Evolutionary conservation across 2,797 vertebrate genomes (phyloP), one percentile per base, ranked within the genome.

Genomic region (Thalassophryne amazonica): DNA sequence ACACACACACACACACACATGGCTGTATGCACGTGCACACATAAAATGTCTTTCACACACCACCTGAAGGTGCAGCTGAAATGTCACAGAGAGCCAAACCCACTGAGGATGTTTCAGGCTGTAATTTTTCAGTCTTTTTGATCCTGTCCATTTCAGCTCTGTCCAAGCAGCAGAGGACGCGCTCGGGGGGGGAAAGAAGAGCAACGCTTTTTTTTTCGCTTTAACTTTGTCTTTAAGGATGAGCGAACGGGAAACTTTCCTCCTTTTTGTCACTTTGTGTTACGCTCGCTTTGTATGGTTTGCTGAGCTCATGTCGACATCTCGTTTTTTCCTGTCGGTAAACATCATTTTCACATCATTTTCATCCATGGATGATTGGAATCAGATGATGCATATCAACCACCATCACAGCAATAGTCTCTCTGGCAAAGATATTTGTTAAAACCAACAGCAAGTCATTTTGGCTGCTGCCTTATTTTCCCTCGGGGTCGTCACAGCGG

Each of bases 41-140:
- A 21, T 23, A 52, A 68, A 49, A 70, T 38, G 60, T 74, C 53
- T 62, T 20, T 5, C 54, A 42, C 55, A 56, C 55, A 39, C 41
- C 61, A 67, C 72, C 72, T 34, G 1, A 0, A 69, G 54, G 59
- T 54, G 55, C 50, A 37, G 62, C 59, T 73, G 53, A 78, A 76
- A 80, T 81, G 74, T 80, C 72, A 73, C 46, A 34, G 54, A 62
- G 43, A 62, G 39, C 49, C 49, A 10, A n/a, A 60, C 20, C 39
- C 38, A 7, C 54, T 11, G 36, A 72, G 54, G 50, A 52, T 64
- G 59, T 60, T 42, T 58, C 38, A 76, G 71, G 76, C 71, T 69
- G 54, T 38, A 30, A 51, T 69, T 69, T 69, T 63, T 39, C 55
- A 49, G 56, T 62, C 49, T 63, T 53, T 68, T 56, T 60, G 58